These are phyloP conservation scores for Drosophila pseudotakahashii DNA, from an alignment of 2,888 invertebrate genomes.

Conservation along the genomic window DNA sequence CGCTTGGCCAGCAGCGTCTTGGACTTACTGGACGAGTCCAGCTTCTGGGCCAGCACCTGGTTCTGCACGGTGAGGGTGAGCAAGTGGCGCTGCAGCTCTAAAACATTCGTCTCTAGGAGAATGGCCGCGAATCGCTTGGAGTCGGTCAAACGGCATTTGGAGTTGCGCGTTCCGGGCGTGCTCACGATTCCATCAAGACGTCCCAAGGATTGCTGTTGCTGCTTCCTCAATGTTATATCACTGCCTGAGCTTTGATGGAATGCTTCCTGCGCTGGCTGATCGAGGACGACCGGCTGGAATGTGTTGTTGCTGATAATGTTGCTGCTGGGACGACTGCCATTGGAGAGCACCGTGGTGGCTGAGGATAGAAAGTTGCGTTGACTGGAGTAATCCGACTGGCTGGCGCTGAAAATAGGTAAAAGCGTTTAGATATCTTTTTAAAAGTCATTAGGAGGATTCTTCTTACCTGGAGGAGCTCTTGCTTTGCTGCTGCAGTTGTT, in stretches of 20 bases:
- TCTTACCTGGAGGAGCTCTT: conserved; percentile 83
- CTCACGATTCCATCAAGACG: conserved; percentile 89
- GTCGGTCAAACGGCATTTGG: conserved; percentile 88
- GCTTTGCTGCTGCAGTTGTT: conserved; percentile 73
- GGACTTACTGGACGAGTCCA: conserved; percentile 89
- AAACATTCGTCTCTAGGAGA: conserved; percentile 91
- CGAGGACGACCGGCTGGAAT: conserved; percentile 70
- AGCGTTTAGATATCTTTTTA: no score
- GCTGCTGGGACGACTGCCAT: conserved; percentile 66
- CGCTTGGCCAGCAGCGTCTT: conserved; percentile 88
- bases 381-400: conserved; percentile 82
- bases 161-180: conserved; percentile 86
- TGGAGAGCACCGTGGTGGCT: conserved; percentile 80
- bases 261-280: conserved; percentile 63
- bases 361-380: conserved; percentile 82
- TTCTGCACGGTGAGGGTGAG: conserved; percentile 92
- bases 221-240: conserved; percentile 64
- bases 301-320: conserved; percentile 56
- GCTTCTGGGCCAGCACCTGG: conserved; percentile 90
- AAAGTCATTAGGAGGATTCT: no score
- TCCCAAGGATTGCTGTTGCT: conserved; percentile 84
- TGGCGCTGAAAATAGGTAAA: conserved; percentile 46
- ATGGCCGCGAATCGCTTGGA: conserved; percentile 92
- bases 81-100: conserved; percentile 93
- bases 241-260: conserved; percentile 82